phyloP scores from a whole-genome alignment of 2,888 invertebrate species.

The Watsonalla cultraria region DNA sequence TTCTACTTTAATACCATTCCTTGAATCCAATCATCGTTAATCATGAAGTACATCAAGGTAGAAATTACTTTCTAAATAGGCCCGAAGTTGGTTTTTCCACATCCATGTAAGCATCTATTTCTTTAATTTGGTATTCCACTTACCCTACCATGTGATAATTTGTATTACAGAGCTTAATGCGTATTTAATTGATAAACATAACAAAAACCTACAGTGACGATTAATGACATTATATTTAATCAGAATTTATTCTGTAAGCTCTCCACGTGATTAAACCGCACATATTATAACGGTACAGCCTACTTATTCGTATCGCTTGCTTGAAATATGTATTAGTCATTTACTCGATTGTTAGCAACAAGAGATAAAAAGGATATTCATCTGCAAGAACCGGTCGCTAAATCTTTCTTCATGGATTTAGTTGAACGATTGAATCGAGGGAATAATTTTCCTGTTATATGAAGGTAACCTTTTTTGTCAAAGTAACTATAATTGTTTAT shows the following conservation, averaged over 20 bases:
- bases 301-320: conserved; percentile 23
- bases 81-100: neutral
- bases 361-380: conserved; percentile 21
- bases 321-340: conserved; percentile 27
- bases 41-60: neutral
- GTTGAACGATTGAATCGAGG: neutral
- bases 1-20: neutral
- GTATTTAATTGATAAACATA: neutral
- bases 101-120: neutral
- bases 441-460: neutral
- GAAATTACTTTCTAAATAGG: neutral
- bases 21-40: neutral
- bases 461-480: too few relatives aligned
- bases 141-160: neutral
- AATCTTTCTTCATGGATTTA: conserved; percentile 7
- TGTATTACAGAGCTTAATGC: neutral
- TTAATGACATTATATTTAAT: neutral
- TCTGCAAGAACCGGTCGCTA: conserved; percentile 22
- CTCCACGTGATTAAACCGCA: conserved; percentile 21
- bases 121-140: neutral
- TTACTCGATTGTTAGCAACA: conserved; percentile 13
- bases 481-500: too few relatives aligned
- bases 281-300: conserved; percentile 35
- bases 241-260: conserved; percentile 14
- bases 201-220: neutral